Percentiles rank a stretch among this genome's conserved stretches.
These are phyloP conservation scores for Nasonia vitripennis DNA, from an alignment of 1,140 invertebrate species.

Conservation along the genomic window DNA sequence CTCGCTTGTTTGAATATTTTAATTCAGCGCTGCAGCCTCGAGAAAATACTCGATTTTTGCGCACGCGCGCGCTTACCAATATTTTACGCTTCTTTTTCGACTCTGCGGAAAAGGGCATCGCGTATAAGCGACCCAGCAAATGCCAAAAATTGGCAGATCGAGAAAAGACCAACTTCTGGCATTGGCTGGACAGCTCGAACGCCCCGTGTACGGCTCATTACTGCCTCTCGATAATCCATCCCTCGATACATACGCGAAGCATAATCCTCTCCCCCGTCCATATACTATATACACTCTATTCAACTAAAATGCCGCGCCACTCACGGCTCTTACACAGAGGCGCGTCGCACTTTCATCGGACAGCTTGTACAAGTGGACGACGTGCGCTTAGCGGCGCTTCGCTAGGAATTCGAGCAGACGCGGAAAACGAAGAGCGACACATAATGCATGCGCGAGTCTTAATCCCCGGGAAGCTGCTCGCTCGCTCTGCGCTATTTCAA, in stretches of 20 bases:
- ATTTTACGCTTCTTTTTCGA: too few relatives aligned
- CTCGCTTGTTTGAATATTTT: too few relatives aligned
- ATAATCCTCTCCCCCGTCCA: not conserved
- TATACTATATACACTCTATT: not conserved
- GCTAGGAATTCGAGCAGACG: not conserved
- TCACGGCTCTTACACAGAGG: not conserved
- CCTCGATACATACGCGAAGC: not conserved
- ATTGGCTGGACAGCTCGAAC: not conserved
- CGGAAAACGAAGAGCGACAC: not conserved
- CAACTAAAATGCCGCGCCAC: not conserved
- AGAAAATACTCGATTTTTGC: too few relatives aligned
- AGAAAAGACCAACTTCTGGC: not conserved
- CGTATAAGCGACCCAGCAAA: not conserved
- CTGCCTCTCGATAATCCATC: not conserved
- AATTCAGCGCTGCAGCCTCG: too few relatives aligned
- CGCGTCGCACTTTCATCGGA: conserved; percentile 1
- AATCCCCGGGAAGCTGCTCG: not conserved
- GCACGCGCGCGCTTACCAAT: too few relatives aligned
- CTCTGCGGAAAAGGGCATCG: too few relatives aligned
- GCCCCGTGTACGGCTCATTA: not conserved
- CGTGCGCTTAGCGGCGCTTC: not conserved
- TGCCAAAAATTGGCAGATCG: not conserved
- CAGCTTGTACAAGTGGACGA: not conserved
- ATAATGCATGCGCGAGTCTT: not conserved
- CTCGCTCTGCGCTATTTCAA: not conserved